Base-by-base conservation (phyloP, 2,797 vertebrate species). In the Scleropages formosus region DNA sequence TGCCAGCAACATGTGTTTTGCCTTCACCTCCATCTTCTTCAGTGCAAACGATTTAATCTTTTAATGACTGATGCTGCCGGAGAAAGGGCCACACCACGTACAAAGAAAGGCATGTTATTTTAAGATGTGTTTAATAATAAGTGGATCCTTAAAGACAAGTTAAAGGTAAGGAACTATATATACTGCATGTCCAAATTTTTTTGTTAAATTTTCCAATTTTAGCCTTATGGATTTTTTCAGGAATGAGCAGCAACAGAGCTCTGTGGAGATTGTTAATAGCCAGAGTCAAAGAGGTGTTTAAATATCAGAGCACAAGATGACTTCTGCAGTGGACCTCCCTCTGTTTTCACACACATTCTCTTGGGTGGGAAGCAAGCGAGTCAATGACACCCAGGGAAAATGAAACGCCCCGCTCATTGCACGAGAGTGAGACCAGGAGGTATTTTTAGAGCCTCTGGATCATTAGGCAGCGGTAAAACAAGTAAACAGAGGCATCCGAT, bases 291-390 rank as follows among this genome's bases (percentile, higher is more conserved):
- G 70, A 61, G 26, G 59, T n/a, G 56, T 61, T 72, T 39, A 46
- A 72, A 72, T 60, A 53, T 72, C 70, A 72, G 56, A 22, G 18
- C 39, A n/a, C 56, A 60, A 10, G 31, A 61, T 61, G 70, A 61
- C 58, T 72, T 72, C 39, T n/a, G 22, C 59, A n/a, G 59, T 6
- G 16, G 61, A n/a, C 20, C 59, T 22, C 18, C 7, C 56, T 61
- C n/a, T 53, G 18, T 60, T 56, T 51, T 61, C 58, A 44, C 62
- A 1, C 10, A 0, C 22, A 7, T 12, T 22, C 4, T 10, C 18
- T 61, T n/a, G 16, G 20, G 20, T 10, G 59, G 59, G 59, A 59
- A 0, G 20, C 27, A 56, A 61, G 27, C 31, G 51, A 72, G 18
- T 58, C 31, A 31, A 72, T 59, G 49, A 18, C 27, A 60, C 70